Conservation (phyloP, 2,113 vertebrate genomes). For the Raja brachyura region DNA sequence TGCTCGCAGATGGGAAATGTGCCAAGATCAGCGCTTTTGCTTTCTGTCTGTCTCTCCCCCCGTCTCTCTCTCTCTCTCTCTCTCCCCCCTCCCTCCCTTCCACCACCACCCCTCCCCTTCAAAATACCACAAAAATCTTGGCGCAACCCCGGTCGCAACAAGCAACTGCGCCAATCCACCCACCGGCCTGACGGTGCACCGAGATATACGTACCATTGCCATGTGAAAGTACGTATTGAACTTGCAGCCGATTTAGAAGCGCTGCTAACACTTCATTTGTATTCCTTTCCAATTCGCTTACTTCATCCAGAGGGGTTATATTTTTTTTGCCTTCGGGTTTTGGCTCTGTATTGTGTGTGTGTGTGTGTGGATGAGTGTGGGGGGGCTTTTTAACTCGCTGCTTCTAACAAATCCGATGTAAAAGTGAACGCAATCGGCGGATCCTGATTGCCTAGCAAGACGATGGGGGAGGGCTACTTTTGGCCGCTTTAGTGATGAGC, state of each 20-base stretch:
- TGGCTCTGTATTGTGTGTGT: not conserved
- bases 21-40: slow-evolving; percentile 28
- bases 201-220: slow-evolving; percentile 35
- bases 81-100: not conserved
- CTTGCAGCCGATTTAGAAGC: slow-evolving; percentile 30
- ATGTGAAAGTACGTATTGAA: slow-evolving; percentile 22
- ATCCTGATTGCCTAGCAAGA: slow-evolving; percentile 14
- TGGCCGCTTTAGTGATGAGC: slow-evolving; percentile 26
- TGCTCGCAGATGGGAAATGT: slow-evolving; percentile 32
- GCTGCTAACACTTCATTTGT: slow-evolving; percentile 21
- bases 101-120: not conserved
- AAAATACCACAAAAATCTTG: slow-evolving; percentile 35
- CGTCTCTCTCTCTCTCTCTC: not conserved
- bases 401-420: slow-evolving; percentile 34
- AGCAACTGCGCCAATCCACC: not conserved
- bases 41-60: slow-evolving; percentile 19
- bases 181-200: not conserved
- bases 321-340: not conserved
- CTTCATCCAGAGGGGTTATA: not conserved
- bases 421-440: slow-evolving; percentile 20
- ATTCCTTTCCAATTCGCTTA: slow-evolving; percentile 25
- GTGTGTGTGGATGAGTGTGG: not conserved
- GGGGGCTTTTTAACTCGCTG: not conserved
- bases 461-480: slow-evolving; percentile 26
- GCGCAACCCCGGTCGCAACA: slow-evolving; percentile 26